These are phyloP conservation scores for Macrosteles quadrilineatus DNA, from an alignment of 1,140 invertebrate genomes.

Conservation along the genomic window DNA sequence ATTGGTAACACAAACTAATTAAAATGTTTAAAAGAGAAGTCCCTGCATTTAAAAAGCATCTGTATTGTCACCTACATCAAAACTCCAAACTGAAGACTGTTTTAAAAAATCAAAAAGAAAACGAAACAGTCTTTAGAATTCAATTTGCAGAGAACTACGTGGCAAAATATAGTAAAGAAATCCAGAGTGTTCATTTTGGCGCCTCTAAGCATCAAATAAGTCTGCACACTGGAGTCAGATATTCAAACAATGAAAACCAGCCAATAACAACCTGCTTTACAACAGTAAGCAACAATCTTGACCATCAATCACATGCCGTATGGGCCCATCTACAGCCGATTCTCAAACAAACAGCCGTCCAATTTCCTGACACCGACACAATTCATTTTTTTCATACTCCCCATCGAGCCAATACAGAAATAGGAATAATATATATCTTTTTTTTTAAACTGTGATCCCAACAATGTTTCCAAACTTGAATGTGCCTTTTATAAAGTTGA, in stretches of 20 bases:
- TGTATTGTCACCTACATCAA: background rate
- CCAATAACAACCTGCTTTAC: background rate
- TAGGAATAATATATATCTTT: too few relatives aligned
- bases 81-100: background rate
- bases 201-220: background rate
- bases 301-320: background rate
- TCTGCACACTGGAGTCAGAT: too few relatives aligned
- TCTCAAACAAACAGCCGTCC: background rate
- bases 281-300: background rate
- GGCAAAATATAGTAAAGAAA: background rate
- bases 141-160: background rate
- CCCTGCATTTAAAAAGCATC: background rate
- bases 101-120: background rate
- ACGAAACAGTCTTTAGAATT: constrained; percentile 1
- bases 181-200: too few relatives aligned
- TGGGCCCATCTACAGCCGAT: background rate
- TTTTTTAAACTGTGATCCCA: too few relatives aligned
- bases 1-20: background rate
- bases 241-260: background rate
- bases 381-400: background rate
- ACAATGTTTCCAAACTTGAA: too few relatives aligned
- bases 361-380: constrained; percentile 8
- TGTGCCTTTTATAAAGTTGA: too few relatives aligned
- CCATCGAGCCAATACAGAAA: too few relatives aligned
- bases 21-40: background rate